Percentiles rank a stretch among this genome's conserved stretches.
Conservation (phyloP, 2,113 vertebrate genomes). For the Pangasianodon gigas region DNA sequence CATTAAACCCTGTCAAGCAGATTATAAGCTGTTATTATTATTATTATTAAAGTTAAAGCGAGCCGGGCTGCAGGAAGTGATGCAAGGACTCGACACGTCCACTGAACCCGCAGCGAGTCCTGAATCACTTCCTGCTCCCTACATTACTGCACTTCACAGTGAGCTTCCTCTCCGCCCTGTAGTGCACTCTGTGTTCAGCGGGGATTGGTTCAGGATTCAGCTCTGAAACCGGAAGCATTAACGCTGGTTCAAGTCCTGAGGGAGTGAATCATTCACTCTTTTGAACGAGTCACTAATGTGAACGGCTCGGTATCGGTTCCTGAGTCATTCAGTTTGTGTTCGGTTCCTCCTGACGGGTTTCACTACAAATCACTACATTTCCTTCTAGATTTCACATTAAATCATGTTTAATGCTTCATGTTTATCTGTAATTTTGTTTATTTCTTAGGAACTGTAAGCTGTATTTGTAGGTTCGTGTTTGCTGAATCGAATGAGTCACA, state of each 20-base stretch:
- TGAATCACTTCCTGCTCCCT: not conserved
- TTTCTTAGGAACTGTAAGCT: not conserved
- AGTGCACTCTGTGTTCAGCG: not conserved
- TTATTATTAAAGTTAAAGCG: too few species aligned
- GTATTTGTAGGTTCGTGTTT: not conserved
- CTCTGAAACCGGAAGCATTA: not conserved
- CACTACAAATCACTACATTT: not conserved
- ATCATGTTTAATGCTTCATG: not conserved
- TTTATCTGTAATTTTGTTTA: not conserved
- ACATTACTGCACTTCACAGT: not conserved
- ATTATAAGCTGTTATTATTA: not conserved
- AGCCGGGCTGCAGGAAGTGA: not conserved
- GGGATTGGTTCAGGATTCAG: not conserved
- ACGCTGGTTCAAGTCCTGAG: not conserved
- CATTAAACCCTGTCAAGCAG: not conserved
- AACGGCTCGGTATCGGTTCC: not conserved
- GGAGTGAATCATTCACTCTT: not conserved
- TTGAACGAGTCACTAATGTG: not conserved
- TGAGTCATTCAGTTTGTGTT: not conserved
- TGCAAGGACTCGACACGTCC: constrained; percentile 1
- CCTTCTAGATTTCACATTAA: not conserved
- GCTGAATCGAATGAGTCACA: not conserved
- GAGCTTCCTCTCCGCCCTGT: too few species aligned
- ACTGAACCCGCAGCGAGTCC: not conserved
- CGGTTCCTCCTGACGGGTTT: not conserved